phyloP scores from a whole-genome alignment of 2,113 vertebrate genomes.

The Prinia subflava region DNA sequence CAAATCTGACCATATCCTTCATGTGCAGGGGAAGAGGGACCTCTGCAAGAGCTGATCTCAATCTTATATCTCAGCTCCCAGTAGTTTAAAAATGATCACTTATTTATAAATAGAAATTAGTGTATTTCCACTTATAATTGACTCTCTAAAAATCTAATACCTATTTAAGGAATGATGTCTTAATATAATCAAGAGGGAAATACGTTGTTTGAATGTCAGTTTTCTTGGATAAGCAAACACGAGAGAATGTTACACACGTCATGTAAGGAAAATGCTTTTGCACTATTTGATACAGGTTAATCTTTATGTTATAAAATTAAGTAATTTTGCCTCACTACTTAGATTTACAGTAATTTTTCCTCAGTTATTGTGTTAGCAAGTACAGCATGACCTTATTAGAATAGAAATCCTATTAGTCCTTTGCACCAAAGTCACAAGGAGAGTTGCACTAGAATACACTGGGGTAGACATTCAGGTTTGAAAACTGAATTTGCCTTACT shows the following conservation, averaged over 20 bases:
- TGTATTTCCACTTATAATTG: not conserved
- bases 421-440: not conserved
- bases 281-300: not conserved
- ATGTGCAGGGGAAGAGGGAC: not conserved
- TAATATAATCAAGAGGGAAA: not conserved
- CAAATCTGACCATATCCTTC: not conserved
- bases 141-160: not conserved
- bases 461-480: not conserved
- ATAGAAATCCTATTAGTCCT: slow-evolving; percentile 1
- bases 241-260: not conserved
- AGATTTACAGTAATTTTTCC: not conserved
- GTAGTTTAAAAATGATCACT: not conserved
- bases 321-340: not conserved
- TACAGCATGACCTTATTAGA: not conserved
- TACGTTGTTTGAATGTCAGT: not conserved
- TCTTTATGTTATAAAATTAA: not conserved
- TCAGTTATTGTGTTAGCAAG: not conserved
- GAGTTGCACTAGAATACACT: not conserved
- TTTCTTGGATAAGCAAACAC: not conserved
- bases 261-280: not conserved
- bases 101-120: not conserved
- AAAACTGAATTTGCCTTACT: not conserved
- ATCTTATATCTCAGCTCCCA: not conserved
- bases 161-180: not conserved
- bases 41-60: not conserved